These are phyloP conservation scores for Peromyscus leucopus DNA, from an alignment of 2,113 vertebrate species.

Conservation along the genomic window DNA sequence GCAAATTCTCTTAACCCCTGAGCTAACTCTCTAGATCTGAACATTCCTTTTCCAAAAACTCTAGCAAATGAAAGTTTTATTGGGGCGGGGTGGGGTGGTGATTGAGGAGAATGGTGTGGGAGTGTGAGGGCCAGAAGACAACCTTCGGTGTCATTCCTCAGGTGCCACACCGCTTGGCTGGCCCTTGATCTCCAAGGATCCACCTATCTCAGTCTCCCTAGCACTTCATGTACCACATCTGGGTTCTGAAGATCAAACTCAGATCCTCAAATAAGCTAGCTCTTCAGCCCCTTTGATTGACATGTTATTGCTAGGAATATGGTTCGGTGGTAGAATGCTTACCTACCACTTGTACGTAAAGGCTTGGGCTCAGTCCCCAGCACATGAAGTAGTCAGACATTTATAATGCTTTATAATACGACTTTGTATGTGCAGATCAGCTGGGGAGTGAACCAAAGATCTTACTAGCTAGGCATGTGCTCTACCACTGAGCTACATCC, in stretches of 20 bases:
- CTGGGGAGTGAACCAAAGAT: not conserved
- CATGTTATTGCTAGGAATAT: not conserved
- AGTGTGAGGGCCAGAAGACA: not conserved
- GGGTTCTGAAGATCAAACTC: not conserved
- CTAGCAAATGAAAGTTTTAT: conserved; percentile 50
- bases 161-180: not conserved
- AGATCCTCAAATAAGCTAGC: not conserved
- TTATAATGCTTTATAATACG: not conserved
- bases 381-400: not conserved
- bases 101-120: not conserved
- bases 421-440: not conserved
- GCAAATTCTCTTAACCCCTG: not conserved
- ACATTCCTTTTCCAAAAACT: conserved; percentile 27
- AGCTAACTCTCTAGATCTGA: not conserved
- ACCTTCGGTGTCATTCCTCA: not conserved
- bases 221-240: not conserved
- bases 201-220: not conserved
- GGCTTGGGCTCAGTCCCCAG: not conserved
- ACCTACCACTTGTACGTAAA: not conserved
- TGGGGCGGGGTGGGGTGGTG: not conserved
- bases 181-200: not conserved
- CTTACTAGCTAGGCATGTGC: not conserved
- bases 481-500: not conserved
- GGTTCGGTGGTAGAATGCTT: not conserved
- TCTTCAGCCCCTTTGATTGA: not conserved